Evolutionary conservation across 92 coral and sea anemone genomes (phyloP).

Genomic region (Heteractis magnifica): DNA sequence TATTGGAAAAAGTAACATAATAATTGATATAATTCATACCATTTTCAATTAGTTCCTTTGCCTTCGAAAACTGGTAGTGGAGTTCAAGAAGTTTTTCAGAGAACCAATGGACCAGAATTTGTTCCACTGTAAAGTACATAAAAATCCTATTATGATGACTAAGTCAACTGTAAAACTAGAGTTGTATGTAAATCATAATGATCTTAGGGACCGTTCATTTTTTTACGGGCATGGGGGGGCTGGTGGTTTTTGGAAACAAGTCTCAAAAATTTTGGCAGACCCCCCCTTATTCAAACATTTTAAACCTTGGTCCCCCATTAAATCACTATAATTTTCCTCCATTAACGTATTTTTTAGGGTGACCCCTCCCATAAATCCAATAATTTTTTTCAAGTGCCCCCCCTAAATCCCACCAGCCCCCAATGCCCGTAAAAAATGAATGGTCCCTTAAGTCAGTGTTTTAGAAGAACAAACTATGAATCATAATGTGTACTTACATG

Average conservation of each 20-base stretch:
- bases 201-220: background rate
- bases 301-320: background rate
- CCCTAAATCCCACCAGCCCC: too few relatives aligned
- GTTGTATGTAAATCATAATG: background rate
- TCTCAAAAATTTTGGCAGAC: background rate
- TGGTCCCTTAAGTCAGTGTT: background rate
- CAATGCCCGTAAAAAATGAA: background rate
- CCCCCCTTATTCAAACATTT: background rate
- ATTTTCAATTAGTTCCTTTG: conserved; percentile 6
- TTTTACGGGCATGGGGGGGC: background rate
- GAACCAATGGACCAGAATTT: conserved; percentile 15
- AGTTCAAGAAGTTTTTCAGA: conserved; percentile 11
- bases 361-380: too few relatives aligned
- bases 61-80: conserved; percentile 8
- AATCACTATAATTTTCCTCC: background rate
- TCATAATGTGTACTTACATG: conserved; percentile 11
- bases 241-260: background rate
- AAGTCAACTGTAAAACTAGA: conserved; percentile 4
- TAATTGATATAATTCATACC: background rate
- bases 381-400: too few relatives aligned
- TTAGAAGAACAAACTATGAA: background rate
- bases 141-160: background rate
- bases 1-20: background rate
- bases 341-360: background rate
- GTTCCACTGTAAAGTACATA: background rate